A percentile compares a stretch with the other conserved stretches of the same genome.
Evolutionary conservation across 2,797 vertebrate genomes (phyloP).

Genomic region (Carduelis carduelis): DNA sequence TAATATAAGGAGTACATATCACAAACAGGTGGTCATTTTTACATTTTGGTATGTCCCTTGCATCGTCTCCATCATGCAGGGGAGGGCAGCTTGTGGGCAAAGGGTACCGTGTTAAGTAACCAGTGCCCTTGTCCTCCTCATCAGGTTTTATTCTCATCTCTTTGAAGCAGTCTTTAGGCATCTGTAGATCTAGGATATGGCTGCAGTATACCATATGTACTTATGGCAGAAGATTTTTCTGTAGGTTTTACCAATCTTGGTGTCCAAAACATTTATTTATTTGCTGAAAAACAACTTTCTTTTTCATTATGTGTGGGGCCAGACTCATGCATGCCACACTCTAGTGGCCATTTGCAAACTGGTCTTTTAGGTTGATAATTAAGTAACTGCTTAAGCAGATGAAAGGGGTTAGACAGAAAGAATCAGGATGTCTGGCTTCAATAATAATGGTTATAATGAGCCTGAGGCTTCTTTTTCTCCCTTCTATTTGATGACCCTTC

Average conservation of each 20-base stretch:
- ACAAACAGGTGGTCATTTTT: background rate
- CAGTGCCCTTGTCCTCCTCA: rapidly evolving
- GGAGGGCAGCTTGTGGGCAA: background rate
- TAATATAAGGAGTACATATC: background rate
- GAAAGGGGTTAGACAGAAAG: background rate
- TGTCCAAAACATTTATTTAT: background rate
- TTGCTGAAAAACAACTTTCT: background rate
- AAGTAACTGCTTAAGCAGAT: background rate
- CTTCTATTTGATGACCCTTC: background rate
- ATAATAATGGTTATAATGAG: background rate
- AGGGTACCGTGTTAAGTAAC: background rate
- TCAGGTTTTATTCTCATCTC: background rate
- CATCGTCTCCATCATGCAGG: background rate
- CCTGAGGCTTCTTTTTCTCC: background rate
- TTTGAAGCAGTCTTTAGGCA: background rate
- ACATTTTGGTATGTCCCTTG: background rate
- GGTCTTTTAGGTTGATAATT: background rate
- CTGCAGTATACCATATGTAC: background rate
- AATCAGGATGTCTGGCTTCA: background rate
- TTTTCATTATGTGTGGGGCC: background rate
- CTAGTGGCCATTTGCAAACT: background rate
- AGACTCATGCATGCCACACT: background rate
- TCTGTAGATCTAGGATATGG: background rate
- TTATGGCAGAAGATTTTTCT: background rate
- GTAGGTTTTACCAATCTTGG: background rate